Conservation (phyloP, 2,113 vertebrate genomes). For the Sapayoa aenigma region DNA sequence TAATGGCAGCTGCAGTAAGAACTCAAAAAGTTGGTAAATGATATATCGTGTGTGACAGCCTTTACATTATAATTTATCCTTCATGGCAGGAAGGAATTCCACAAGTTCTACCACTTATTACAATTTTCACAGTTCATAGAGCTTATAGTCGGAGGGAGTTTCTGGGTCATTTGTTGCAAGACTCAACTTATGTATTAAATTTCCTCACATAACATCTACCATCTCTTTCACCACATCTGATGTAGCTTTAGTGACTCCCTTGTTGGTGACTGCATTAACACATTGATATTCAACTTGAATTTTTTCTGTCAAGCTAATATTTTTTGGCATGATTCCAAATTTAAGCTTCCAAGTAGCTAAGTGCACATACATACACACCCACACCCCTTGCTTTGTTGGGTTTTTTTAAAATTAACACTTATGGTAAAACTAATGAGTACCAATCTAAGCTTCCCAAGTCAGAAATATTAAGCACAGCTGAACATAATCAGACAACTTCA, state of each 20-base stretch:
- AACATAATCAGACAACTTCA: not conserved
- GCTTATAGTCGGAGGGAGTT: not conserved
- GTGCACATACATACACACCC: fast-evolving
- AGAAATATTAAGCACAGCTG: not conserved
- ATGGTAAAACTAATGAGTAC: not conserved
- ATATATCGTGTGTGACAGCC: not conserved
- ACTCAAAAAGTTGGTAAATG: not conserved
- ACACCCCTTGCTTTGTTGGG: fast-evolving
- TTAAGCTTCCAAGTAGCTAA: not conserved
- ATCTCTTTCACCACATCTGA: not conserved
- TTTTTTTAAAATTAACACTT: not conserved
- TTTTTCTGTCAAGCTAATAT: not conserved
- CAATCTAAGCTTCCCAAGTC: not conserved
- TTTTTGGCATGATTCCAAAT: not conserved
- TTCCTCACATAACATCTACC: not conserved
- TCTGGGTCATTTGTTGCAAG: constrained; percentile 2
- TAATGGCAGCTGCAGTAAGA: not conserved
- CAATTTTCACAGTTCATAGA: constrained; percentile 1
- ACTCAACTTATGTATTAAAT: not conserved
- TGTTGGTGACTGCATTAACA: not conserved
- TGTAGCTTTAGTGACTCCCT: not conserved
- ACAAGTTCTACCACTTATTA: constrained; percentile 4
- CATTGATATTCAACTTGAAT: not conserved
- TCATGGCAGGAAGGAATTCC: constrained; percentile 8
- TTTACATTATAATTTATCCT: constrained; percentile 16